A percentile compares a stretch with the other conserved stretches of the same genome.
Conservation (phyloP, 2,888 invertebrate genomes). For the Lapara coniferarum region DNA sequence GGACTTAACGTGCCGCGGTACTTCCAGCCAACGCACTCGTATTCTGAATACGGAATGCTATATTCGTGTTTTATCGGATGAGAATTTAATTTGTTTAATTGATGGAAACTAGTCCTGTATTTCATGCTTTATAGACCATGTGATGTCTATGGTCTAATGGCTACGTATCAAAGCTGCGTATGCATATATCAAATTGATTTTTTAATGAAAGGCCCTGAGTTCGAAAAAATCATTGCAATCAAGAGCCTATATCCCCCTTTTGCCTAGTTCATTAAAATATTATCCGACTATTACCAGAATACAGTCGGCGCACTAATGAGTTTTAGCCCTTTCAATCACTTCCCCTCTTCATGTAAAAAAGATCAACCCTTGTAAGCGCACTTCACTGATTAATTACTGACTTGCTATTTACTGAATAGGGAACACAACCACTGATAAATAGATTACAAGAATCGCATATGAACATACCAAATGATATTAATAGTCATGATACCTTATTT, state of each 20-base stretch:
- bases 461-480: too few species aligned
- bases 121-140: too few species aligned
- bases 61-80: neutral
- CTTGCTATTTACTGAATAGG: slow-evolving; percentile 48
- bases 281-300: slow-evolving; percentile 43
- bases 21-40: slow-evolving; percentile 31
- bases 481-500: too few species aligned
- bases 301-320: slow-evolving; percentile 62
- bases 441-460: too few species aligned
- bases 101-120: too few species aligned
- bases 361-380: slow-evolving; percentile 69
- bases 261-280: neutral
- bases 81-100: too few species aligned
- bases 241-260: neutral
- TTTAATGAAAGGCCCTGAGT: too few species aligned
- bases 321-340: slow-evolving; percentile 72
- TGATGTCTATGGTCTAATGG: too few species aligned
- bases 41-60: slow-evolving; percentile 36
- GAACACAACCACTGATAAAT: too few species aligned
- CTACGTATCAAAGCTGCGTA: too few species aligned
- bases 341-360: slow-evolving; percentile 69
- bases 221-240: too few species aligned
- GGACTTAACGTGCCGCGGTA: slow-evolving; percentile 36
- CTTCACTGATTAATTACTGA: slow-evolving; percentile 74
- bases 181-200: too few species aligned